Evolutionary conservation across 2,797 vertebrate genomes (phyloP), one percentile per base, ranked within the genome.

Genomic region (Mastacembelus armatus): DNA sequence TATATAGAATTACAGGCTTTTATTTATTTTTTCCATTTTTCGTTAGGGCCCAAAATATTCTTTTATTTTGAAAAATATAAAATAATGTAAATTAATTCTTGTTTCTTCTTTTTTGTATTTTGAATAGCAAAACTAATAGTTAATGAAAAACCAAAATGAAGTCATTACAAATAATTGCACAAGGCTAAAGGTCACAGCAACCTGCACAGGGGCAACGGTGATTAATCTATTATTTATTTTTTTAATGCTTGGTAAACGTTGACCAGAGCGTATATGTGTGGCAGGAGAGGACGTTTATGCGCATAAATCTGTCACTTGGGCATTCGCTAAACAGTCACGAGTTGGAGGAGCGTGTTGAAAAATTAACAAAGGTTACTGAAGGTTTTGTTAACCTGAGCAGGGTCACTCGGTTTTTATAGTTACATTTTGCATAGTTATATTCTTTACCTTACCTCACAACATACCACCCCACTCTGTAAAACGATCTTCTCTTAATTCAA

Each of bases 231-330:
- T 2, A n/a, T 14, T 19, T 4, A 15, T 22, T 30, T 49, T 62
- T 21, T 22, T 7, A 32, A 71, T 38, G 61, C 16, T 49, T 38
- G 36, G 27, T 78, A 72, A 85, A 83, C 49, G 60, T 76, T 78
- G 71, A 74, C 66, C 35, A 21, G 48, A 47, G 21, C 62, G n/a
- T 45, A 42, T 65, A 38, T 44, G 62, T n/a, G 66, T 26, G 36
- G 12, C 6, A 24, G 55, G 29, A 16, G 21, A 16, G 47, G 19
- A 15, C 38, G 48, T 78, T 38, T 35, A 15, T 27, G 57, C 45
- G 74, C 77, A 86, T 85, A 81, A 84, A 87, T 88, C 71, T 79
- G 80, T 76, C 81, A 85, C 70, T 86, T 88, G 40, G 18, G 11
- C 39, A 27, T 59, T 71, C 35, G 40, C 70, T 82, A 61, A 55